These are phyloP conservation scores for Scotopteryx bipunctaria DNA, from an alignment of 2,888 invertebrate genomes.

Conservation along the genomic window DNA sequence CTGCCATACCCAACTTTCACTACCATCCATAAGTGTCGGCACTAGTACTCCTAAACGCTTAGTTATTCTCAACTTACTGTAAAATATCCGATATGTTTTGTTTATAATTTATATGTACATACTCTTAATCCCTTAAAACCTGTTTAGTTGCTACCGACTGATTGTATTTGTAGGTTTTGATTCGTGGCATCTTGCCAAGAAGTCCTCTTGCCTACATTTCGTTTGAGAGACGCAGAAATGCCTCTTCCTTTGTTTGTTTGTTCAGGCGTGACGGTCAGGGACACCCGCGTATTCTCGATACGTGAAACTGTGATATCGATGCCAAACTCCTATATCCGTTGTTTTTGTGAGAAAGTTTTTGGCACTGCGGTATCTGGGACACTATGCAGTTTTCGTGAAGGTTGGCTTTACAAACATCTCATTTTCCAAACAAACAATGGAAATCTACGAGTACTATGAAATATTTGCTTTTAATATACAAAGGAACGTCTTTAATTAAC, in stretches of 20 bases:
- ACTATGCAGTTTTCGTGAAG: slow-evolving; percentile 5
- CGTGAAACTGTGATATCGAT: slow-evolving; percentile 24
- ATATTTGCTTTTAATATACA: neutral
- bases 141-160: slow-evolving; percentile 10
- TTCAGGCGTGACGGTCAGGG: slow-evolving; percentile 44
- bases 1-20: too few relatives aligned
- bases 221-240: slow-evolving; percentile 50
- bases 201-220: slow-evolving; percentile 60
- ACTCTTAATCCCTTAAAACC: slow-evolving; percentile 8
- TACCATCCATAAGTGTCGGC: too few relatives aligned
- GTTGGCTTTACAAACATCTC: slow-evolving; percentile 1
- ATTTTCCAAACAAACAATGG: neutral
- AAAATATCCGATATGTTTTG: too few relatives aligned
- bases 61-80: too few relatives aligned
- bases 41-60: too few relatives aligned
- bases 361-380: slow-evolving; percentile 14
- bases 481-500: neutral
- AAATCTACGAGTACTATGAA: neutral
- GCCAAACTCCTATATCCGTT: slow-evolving; percentile 12
- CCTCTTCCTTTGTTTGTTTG: slow-evolving; percentile 46
- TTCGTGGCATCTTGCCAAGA: slow-evolving; percentile 59
- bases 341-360: slow-evolving; percentile 23
- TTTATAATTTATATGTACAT: neutral
- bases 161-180: slow-evolving; percentile 17
- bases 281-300: slow-evolving; percentile 23